phyloP scores from a whole-genome alignment of 23 tunicate species.

The Trididemnum clinides region DNA sequence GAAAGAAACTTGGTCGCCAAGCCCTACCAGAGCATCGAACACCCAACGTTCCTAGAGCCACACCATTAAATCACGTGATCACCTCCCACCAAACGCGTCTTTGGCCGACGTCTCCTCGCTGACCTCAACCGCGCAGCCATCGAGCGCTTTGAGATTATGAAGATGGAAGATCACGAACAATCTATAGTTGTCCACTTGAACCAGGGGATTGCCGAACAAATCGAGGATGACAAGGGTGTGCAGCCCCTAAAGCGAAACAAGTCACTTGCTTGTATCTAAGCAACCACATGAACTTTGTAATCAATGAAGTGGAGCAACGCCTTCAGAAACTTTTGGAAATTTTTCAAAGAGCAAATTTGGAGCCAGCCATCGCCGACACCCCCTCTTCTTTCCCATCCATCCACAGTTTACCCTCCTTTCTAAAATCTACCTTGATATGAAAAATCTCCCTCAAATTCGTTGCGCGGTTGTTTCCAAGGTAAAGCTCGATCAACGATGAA shows the following conservation, averaged over 20 bases:
- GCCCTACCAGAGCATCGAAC: too few species aligned
- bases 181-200: constrained; percentile 61
- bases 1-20: too few species aligned
- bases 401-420: too few species aligned
- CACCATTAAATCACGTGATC: neutral
- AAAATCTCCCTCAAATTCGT: constrained; percentile 73
- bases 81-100: constrained; percentile 97
- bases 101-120: constrained; percentile 80
- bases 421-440: constrained; percentile 65
- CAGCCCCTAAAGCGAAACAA: constrained; percentile 37
- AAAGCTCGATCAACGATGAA: constrained; percentile 58
- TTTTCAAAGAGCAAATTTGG: too few species aligned
- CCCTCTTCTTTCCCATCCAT: too few species aligned
- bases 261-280: neutral
- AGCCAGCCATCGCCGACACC: too few species aligned
- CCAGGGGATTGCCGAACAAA: constrained; percentile 83
- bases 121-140: constrained; percentile 74
- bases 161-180: constrained; percentile 88
- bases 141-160: constrained; percentile 87
- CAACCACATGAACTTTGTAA: too few species aligned
- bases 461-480: constrained; percentile 84
- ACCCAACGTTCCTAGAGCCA: too few species aligned
- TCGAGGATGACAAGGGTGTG: constrained; percentile 80
- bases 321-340: too few species aligned
- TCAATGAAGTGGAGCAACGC: too few species aligned